Evolutionary conservation across 2,797 vertebrate species (phyloP), one percentile per base, ranked within the genome.

Genomic region (Gambusia yucatana): DNA sequence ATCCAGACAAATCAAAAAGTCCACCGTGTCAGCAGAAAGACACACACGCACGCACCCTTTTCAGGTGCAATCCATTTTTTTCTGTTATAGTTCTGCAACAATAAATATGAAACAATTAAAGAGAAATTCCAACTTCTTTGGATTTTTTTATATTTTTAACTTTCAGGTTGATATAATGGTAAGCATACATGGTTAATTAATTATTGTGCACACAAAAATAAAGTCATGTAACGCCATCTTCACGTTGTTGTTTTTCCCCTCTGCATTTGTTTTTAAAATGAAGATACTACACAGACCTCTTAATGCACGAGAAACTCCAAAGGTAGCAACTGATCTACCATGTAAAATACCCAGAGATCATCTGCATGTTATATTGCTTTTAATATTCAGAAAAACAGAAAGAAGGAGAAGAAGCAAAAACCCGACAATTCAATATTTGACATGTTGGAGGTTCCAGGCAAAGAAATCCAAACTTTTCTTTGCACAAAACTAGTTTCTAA

Each of bases 11-110:
- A 91, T 91, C 87, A 89, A 86, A 70, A 85, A 91, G 88, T 85
- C 86, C 84, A 91, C 90, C 80, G 82, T 89, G 91, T 95, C 94
- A 94, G 94, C 94, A 93, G 84, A 93, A 93, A 91, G 36, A 85
- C 8, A 82, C 52, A 77, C 76, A 81, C 63, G 79, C 83, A 82
- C 75, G 78, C 77, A 85, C 85, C 86, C 81, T 87, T 89, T 71
- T 50, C 82, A 82, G 75, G 75, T 88, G 80, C 67, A 82, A 20
- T 76, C 84, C 52, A n/a, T 59, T 85, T 77, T 22, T 88, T 82
- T 86, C 82, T 87, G 61, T 85, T 84, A 81, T 65, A 70, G 65
- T 85, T 86, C 88, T 41, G 70, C 70, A 83, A 84, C 78, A 78
- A 87, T 6, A 77, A 82, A 78, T 82, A 76, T 76, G 41, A 65